Conservation (phyloP, 2,888 invertebrate genomes). For the Apamea anceps region DNA sequence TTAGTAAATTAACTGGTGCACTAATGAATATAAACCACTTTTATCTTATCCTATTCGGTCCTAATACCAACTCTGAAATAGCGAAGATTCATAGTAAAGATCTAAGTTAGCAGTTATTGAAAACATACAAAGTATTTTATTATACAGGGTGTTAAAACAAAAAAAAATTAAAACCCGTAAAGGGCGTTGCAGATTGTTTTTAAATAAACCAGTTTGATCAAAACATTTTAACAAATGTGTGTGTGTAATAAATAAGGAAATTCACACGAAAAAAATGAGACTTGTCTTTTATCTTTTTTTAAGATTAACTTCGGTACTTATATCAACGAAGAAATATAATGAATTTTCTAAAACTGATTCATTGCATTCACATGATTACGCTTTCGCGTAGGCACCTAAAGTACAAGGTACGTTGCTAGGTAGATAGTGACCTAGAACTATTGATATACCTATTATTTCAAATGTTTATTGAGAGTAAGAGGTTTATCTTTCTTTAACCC, state of each 20-base stretch:
- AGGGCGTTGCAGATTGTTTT: not conserved
- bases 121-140: not conserved
- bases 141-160: not conserved
- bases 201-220: not conserved
- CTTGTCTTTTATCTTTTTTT: not conserved
- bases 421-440: constrained; percentile 20
- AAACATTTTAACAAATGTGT: not conserved
- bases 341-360: constrained; percentile 7
- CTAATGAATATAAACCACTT: not conserved
- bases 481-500: constrained; percentile 61
- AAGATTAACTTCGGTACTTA: not conserved
- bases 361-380: not conserved
- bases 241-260: too few species aligned
- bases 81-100: not conserved
- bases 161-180: not conserved
- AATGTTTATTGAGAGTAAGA: constrained; percentile 35
- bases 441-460: constrained; percentile 14
- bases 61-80: too few species aligned
- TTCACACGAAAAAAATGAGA: not conserved
- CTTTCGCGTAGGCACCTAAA: not conserved
- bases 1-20: not conserved
- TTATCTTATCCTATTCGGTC: not conserved
- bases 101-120: not conserved
- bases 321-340: not conserved
- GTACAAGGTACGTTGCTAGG: not conserved